Evolutionary conservation across 2,797 vertebrate genomes (phyloP).

Genomic region (Cynodonichthys magdalenae): DNA sequence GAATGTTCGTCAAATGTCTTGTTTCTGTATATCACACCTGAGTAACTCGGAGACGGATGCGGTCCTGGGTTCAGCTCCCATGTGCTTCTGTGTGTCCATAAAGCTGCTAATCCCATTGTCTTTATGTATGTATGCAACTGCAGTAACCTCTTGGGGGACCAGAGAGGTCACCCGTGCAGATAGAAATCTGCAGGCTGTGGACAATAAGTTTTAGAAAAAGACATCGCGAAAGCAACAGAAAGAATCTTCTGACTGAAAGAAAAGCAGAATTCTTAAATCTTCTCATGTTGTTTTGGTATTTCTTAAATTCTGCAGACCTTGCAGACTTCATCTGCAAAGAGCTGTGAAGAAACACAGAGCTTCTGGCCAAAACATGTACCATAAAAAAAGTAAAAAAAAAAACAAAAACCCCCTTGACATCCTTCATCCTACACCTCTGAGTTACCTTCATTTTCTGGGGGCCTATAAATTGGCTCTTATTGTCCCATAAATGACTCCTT

Average conservation of each 20-base stretch:
- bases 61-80: constrained; percentile 29
- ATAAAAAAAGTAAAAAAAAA: constrained; percentile 50
- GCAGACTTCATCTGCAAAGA: constrained; percentile 32
- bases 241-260: not conserved
- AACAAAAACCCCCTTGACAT: constrained; percentile 61
- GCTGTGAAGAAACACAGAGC: constrained; percentile 60
- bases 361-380: constrained; percentile 32
- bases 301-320: constrained; percentile 6
- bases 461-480: constrained; percentile 75
- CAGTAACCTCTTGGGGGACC: constrained; percentile 35
- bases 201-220: constrained; percentile 1
- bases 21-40: constrained; percentile 63
- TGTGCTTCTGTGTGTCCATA: constrained; percentile 21
- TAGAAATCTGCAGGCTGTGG: constrained; percentile 3
- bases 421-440: constrained; percentile 75
- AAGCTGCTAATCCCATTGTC: constrained; percentile 60
- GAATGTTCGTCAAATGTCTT: constrained; percentile 34
- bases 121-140: constrained; percentile 60
- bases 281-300: not conserved
- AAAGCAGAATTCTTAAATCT: not conserved
- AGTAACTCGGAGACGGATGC: constrained; percentile 49
- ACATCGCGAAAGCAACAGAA: no score
- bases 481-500: constrained; percentile 78
- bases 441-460: constrained; percentile 76
- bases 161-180: constrained; percentile 28